Evolutionary conservation across 1,140 invertebrate genomes (phyloP), one percentile per base, ranked within the genome.

Genomic region (Lepidurus packardi): DNA sequence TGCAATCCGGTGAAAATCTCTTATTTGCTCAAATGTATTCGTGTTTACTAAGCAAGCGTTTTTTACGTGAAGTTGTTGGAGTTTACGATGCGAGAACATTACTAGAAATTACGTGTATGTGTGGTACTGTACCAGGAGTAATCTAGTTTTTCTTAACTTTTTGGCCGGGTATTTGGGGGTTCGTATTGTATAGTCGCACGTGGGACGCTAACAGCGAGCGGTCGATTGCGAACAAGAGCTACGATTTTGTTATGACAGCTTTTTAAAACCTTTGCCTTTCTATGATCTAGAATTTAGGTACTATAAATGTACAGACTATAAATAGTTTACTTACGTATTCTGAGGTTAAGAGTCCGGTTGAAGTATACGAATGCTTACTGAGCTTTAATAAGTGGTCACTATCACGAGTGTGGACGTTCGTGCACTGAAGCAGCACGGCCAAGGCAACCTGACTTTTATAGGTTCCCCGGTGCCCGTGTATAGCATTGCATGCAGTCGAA

Each of bases 341-440:
- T 34, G 34, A 34, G 34, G 34, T 34, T 34, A 34, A 34, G 34
- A 34, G 34, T 34, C 34, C 34, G 2, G 34, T 34, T 34, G 34
- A 34, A 34, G 34, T 3, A 34, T 34, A 34, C 4, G 34, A 34
- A 34, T 34, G 34, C 34, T 2, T 34, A 4, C 34, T 34, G 34
- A 34, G 34, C 53, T 65, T 65, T 34, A 34, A 11, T 65, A n/a
- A 65, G 6, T 65, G 53, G 53, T 65, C 53, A 65, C 53, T 65
- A 13, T 65, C 53, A 65, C 53, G 53, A 65, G 53, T 65, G 53
- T 65, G 53, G 53, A 65, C 53, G 53, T 65, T 65, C 16, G 53
- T 65, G 53, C 53, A 65, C 53, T 65, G 53, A 65, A 65, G 53
- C 53, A 65, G 53, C 16, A 65, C 53, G 21, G 53, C 10, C 53